These are phyloP conservation scores for Rotaria magnacalcarata DNA, from an alignment of 2,888 invertebrate genomes.

Conservation along the genomic window DNA sequence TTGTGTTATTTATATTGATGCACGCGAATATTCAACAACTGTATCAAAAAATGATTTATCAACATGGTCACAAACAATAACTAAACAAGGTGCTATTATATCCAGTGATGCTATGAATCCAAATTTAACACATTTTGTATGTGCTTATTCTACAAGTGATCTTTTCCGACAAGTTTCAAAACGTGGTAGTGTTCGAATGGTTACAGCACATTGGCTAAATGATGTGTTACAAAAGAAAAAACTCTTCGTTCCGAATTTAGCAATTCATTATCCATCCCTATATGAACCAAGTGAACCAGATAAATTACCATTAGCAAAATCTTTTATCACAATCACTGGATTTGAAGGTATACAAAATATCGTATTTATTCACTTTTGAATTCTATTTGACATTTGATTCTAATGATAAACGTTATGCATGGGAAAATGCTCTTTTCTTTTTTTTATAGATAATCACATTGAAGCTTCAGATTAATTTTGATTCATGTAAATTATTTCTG, in stretches of 20 bases:
- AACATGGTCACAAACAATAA: slow-evolving; percentile 64
- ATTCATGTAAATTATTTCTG: no score
- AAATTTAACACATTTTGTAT: slow-evolving; percentile 83
- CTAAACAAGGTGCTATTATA: slow-evolving; percentile 79
- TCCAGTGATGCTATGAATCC: slow-evolving; percentile 73
- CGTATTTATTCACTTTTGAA: no score
- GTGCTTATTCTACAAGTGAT: slow-evolving; percentile 82
- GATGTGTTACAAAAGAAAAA: slow-evolving; percentile 80
- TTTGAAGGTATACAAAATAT: slow-evolving; percentile 72
- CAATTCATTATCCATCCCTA: slow-evolving; percentile 75
- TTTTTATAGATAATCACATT: no score
- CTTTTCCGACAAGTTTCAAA: slow-evolving; percentile 74
- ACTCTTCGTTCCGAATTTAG: slow-evolving; percentile 84
- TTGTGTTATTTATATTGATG: slow-evolving; percentile 75
- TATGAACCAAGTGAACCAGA: slow-evolving; percentile 50
- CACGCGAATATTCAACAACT: slow-evolving; percentile 33
- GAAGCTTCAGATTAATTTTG: no score
- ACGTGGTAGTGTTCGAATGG: slow-evolving; percentile 31
- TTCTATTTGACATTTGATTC: no score
- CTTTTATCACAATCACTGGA: slow-evolving; percentile 66
- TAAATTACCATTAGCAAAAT: slow-evolving; percentile 36
- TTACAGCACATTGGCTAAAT: slow-evolving; percentile 74
- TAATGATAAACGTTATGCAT: no score
- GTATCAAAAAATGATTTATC: slow-evolving; percentile 25
- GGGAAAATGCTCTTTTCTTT: no score